Conservation (phyloP, 2,113 vertebrate species). For the Motacilla tschutschensis region DNA sequence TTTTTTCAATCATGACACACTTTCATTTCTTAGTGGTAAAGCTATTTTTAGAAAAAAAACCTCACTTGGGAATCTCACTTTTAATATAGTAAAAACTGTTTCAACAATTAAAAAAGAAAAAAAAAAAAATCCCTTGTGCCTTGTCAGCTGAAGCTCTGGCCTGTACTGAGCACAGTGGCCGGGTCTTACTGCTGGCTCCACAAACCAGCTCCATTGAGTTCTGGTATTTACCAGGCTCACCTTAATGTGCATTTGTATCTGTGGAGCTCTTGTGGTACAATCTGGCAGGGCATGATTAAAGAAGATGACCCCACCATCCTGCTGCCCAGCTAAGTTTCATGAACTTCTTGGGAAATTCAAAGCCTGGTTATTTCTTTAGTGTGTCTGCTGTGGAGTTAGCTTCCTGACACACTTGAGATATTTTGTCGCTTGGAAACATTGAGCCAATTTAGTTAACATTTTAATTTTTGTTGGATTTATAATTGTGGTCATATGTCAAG, state of each 20-base stretch:
- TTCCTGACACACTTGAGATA: not conserved
- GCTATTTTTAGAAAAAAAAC: not conserved
- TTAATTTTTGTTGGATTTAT: conserved; percentile 33
- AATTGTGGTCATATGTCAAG: conserved; percentile 31
- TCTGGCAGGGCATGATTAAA: not conserved
- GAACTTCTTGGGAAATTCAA: not conserved
- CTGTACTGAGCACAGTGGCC: not conserved
- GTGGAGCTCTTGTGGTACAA: not conserved
- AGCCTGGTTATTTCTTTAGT: not conserved
- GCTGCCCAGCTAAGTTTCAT: not conserved
- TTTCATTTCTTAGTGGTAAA: not conserved
- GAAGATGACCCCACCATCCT: not conserved
- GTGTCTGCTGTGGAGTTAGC: not conserved
- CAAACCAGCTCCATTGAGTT: not conserved
- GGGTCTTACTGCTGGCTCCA: not conserved
- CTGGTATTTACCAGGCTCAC: not conserved
- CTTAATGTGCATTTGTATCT: not conserved
- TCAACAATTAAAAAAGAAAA: not conserved
- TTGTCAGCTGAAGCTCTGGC: not conserved
- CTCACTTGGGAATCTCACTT: not conserved
- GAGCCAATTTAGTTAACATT: not conserved
- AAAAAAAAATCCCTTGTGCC: not conserved
- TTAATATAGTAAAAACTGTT: not conserved
- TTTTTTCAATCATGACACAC: not conserved
- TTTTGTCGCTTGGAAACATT: not conserved